Evolutionary conservation across 2,797 vertebrate genomes (phyloP), one percentile per base, ranked within the genome.

Genomic region (Mus caroli): DNA sequence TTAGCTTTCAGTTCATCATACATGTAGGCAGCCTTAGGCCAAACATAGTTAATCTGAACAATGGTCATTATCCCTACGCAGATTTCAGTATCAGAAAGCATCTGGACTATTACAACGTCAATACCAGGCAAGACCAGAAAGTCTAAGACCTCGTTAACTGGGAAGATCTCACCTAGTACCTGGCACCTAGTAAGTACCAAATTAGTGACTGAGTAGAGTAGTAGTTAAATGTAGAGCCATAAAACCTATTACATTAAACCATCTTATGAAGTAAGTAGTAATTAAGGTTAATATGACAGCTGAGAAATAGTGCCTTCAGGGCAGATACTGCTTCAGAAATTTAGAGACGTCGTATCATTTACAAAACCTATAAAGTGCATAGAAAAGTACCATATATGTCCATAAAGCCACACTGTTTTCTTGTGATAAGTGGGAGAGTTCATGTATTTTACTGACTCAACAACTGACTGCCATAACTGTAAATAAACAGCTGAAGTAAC

Each of bases 311-410:
- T 79, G 91, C 50, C 92, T 73, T 80, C 52, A 94, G 97, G 98
- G 96, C 73, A 97, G 94, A 97, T 95, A 71, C 95, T 95, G 88
- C 94, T 73, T 96, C 96, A 97, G 95, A 96, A 97, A 92, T 96
- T 98, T 98, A 95, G 88, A 97, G 97, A 97, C 96, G 96, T 84
- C 88, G 73, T 95, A 73, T 91, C 1, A 0, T 82, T 91, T 96
- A 95, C 79, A 96, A 87, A 96, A 90, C 76, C 84, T 94, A 91
- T 97, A 95, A 97, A 97, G 91, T 71, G 62, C 73, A 94, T 52
- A 91, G 87, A 92, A 96, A 94, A 94, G 90, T 64, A 89, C 88
- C 89, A 96, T 76, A 60, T 91, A 97, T 94, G 62, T 86, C 96
- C 97, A 95, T 97, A 91, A 98, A 98, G 87, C 62, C 54, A 96